Conservation (phyloP, 1,140 invertebrate genomes). For the Ceratina calcarata region DNA sequence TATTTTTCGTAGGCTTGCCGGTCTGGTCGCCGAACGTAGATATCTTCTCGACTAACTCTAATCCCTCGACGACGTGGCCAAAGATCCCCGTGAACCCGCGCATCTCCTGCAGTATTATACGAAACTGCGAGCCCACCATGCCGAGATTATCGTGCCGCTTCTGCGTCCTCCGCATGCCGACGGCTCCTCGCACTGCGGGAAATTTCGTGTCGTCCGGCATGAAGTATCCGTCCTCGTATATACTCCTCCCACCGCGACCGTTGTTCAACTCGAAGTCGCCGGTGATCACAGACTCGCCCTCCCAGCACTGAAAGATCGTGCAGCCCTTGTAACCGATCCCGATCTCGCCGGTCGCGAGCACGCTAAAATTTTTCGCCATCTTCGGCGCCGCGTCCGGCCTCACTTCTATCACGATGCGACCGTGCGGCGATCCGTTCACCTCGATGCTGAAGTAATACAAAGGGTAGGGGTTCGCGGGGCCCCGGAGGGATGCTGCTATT, state of each 20-base stretch:
- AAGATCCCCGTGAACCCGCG: slow-evolving; percentile 91
- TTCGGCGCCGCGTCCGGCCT: slow-evolving; percentile 92
- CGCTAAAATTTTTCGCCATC: slow-evolving; percentile 94
- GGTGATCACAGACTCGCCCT: slow-evolving; percentile 89
- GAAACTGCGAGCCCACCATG: slow-evolving; percentile 91
- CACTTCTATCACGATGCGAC: slow-evolving; percentile 91
- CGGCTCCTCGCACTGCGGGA: slow-evolving; percentile 87
- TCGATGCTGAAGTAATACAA: slow-evolving; percentile 90
- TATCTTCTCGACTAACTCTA: slow-evolving; percentile 90
- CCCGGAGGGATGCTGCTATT: slow-evolving; percentile 62
- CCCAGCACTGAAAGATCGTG: slow-evolving; percentile 90
- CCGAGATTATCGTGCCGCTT: slow-evolving; percentile 89
- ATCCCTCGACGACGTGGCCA: slow-evolving; percentile 89
- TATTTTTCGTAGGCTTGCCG: slow-evolving; percentile 88
- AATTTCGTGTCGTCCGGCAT: slow-evolving; percentile 91
- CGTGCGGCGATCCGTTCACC: slow-evolving; percentile 85
- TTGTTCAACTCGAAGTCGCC: slow-evolving; percentile 91
- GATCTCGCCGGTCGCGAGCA: slow-evolving; percentile 89
- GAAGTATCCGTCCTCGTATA: slow-evolving; percentile 89
- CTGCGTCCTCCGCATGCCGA: slow-evolving; percentile 91
- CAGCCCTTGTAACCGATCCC: slow-evolving; percentile 90
- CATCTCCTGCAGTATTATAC: slow-evolving; percentile 90
- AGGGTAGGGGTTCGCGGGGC: slow-evolving; percentile 82
- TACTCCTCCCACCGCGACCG: slow-evolving; percentile 88
- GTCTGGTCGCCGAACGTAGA: slow-evolving; percentile 88